Evolutionary conservation across 2,797 vertebrate genomes (phyloP).

Genomic region (Lutjanus campechanus): DNA sequence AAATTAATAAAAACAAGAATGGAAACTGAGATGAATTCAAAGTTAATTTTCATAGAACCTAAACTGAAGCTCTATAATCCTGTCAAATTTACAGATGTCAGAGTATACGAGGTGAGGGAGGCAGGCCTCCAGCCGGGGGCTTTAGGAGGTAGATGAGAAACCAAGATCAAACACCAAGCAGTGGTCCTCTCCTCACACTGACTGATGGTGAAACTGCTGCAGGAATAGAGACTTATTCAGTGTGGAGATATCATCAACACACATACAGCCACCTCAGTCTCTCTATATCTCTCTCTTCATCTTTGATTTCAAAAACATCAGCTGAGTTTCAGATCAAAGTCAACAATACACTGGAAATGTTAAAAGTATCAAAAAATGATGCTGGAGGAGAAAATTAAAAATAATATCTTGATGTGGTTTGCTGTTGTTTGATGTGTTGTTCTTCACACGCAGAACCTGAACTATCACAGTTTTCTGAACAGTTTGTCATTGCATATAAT

Average conservation of each 20-base stretch:
- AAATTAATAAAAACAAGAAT: background rate
- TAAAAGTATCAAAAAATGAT: background rate
- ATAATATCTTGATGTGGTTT: background rate
- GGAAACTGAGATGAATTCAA: background rate
- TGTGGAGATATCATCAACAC: conserved; percentile 17
- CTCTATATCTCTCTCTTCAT: conserved; percentile 10
- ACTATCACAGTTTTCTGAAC: no score
- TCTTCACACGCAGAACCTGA: no score
- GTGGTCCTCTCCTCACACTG: conserved; percentile 4
- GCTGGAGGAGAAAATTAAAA: background rate
- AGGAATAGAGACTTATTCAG: conserved; percentile 3
- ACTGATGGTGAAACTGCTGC: conserved; percentile 14
- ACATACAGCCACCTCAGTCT: conserved; percentile 1
- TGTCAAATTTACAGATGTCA: conserved; percentile 1
- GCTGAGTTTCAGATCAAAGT: conserved; percentile 26
- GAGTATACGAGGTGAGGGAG: background rate
- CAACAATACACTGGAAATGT: background rate
- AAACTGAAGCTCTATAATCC: background rate
- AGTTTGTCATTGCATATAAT: no score
- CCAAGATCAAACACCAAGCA: conserved; percentile 34
- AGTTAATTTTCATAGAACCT: no score
- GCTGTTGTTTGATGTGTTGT: background rate
- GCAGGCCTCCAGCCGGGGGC: conserved; percentile 14
- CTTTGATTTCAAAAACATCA: conserved; percentile 14
- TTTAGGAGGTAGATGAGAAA: conserved; percentile 43